These are phyloP conservation scores for Chloroclystis v-ata DNA, from an alignment of 2,888 invertebrate species.

Conservation along the genomic window DNA sequence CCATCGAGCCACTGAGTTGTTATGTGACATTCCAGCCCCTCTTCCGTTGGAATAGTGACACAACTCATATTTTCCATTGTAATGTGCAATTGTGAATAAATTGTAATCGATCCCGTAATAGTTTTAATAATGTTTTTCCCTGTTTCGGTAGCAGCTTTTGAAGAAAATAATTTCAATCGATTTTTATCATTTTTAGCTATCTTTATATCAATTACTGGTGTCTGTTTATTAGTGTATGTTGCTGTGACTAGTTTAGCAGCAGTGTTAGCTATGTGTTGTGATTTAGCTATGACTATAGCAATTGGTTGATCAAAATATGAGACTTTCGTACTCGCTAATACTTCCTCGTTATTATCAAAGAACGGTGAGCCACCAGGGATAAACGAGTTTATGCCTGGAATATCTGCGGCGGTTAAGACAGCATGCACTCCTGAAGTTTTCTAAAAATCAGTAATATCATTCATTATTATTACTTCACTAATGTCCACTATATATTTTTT, in stretches of 20 bases:
- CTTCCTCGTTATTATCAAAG: constrained; percentile 45
- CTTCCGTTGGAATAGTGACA: constrained; percentile 81
- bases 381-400: constrained; percentile 80
- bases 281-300: constrained; percentile 77
- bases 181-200: constrained; percentile 38
- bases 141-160: constrained; percentile 39
- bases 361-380: constrained; percentile 39
- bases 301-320: constrained; percentile 53
- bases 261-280: constrained; percentile 68
- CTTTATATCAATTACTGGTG: constrained; percentile 45
- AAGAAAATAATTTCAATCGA: constrained; percentile 31
- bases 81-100: constrained; percentile 83
- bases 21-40: constrained; percentile 81
- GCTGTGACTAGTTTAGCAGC: constrained; percentile 78
- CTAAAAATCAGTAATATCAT: constrained; percentile 44
- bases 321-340: constrained; percentile 60
- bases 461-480: no score
- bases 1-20: constrained; percentile 80
- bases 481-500: no score
- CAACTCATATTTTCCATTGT: constrained; percentile 84
- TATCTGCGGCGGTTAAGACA: constrained; percentile 80
- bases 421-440: constrained; percentile 80
- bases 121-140: constrained; percentile 59
- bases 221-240: constrained; percentile 62
- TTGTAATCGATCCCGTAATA: constrained; percentile 70